phyloP scores from a whole-genome alignment of 2,888 invertebrate genomes.

The Limenitis arthemis region DNA sequence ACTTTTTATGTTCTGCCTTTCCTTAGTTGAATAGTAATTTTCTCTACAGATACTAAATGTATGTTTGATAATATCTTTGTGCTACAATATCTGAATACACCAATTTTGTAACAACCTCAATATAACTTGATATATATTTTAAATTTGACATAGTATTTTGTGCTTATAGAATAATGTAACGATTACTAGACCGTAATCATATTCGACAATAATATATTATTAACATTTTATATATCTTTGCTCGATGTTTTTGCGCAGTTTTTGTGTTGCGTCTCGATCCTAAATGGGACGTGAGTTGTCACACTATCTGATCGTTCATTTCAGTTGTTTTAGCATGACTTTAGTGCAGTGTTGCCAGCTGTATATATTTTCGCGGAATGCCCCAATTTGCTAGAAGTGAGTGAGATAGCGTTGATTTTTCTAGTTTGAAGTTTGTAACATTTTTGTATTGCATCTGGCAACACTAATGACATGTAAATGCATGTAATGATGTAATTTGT shows the following conservation, averaged over 20 bases:
- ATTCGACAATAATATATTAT: too few species aligned
- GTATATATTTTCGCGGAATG: background rate
- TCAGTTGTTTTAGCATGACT: conserved; percentile 5
- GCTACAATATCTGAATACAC: too few species aligned
- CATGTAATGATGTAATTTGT: conserved; percentile 16
- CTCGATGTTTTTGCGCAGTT: conserved; percentile 2
- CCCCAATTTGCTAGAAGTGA: background rate
- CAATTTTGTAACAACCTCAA: too few species aligned
- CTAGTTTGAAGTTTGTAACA: background rate
- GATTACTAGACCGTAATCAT: too few species aligned
- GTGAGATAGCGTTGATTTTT: background rate
- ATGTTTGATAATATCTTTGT: too few species aligned
- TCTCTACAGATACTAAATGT: too few species aligned
- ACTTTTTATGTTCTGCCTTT: background rate
- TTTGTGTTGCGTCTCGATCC: conserved; percentile 1
- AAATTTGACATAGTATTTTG: too few species aligned
- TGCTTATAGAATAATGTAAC: too few species aligned
- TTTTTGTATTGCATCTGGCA: background rate
- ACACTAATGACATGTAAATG: conserved; percentile 5
- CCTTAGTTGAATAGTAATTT: too few species aligned
- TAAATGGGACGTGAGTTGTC: conserved; percentile 24
- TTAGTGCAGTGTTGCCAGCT: conserved; percentile 4
- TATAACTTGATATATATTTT: background rate
- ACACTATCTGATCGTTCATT: background rate
- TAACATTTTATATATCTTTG: too few species aligned